Evolutionary conservation across 2,113 vertebrate genomes (phyloP).

Genomic region (Brevimyrus niger): DNA sequence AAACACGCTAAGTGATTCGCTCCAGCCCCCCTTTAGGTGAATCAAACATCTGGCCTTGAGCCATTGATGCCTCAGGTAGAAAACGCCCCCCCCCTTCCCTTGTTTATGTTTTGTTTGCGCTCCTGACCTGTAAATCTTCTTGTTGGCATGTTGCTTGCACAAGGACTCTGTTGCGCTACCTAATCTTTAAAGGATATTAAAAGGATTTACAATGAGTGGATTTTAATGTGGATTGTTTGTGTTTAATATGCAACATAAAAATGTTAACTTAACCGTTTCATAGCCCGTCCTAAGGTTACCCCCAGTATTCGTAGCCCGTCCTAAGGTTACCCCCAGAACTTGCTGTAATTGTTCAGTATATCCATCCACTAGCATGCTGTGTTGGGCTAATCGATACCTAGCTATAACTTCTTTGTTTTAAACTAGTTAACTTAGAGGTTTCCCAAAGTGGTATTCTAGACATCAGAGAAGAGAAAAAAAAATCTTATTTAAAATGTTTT

Average conservation of each 20-base stretch:
- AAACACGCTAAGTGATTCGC: background rate
- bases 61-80: background rate
- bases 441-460: background rate
- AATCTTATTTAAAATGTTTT: background rate
- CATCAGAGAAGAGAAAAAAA: background rate
- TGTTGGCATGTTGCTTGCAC: background rate
- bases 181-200: too few species aligned
- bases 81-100: background rate
- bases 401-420: background rate
- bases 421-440: background rate
- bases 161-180: background rate
- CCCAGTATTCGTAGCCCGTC: background rate
- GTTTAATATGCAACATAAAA: background rate
- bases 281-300: background rate
- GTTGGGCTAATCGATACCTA: background rate
- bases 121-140: background rate
- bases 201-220: background rate
- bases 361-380: background rate
- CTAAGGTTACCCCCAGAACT: background rate
- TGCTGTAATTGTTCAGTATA: background rate
- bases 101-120: background rate
- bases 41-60: background rate
- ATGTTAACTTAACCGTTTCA: background rate
- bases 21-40: background rate
- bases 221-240: background rate